Evolutionary conservation across 2,797 vertebrate genomes (phyloP).

Genomic region (Ctenopoma kingsleyae): DNA sequence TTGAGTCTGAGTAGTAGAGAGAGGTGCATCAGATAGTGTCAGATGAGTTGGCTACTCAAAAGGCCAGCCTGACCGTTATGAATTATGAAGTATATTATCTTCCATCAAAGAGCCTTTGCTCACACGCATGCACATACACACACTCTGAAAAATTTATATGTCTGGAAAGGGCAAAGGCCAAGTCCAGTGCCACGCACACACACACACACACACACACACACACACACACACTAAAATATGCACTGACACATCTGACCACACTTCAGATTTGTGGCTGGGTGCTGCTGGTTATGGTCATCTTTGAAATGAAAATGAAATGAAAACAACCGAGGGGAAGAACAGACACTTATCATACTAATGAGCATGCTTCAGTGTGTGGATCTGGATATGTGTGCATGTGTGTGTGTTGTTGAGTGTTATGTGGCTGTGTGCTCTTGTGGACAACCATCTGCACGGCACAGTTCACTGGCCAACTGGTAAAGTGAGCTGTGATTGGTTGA

Average conservation of each 20-base stretch:
- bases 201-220: conserved; percentile 17
- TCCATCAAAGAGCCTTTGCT: conserved; percentile 61
- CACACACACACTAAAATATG: conserved; percentile 23
- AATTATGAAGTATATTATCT: conserved; percentile 53
- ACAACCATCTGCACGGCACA: conserved; percentile 26
- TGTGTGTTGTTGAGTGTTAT: conserved; percentile 6
- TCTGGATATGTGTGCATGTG: conserved; percentile 20
- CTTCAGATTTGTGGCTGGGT: conserved; percentile 53
- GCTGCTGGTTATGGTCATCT: conserved; percentile 50
- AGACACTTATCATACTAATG: conserved; percentile 74
- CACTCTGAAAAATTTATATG: conserved; percentile 31
- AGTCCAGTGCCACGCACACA: conserved; percentile 26
- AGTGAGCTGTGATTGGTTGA: conserved; percentile 43
- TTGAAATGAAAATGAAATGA: conserved; percentile 77
- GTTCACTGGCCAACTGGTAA: conserved; percentile 27
- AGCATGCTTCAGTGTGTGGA: conserved; percentile 37
- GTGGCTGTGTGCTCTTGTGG: conserved; percentile 29
- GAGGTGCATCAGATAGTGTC: conserved; percentile 42
- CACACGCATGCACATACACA: conserved; percentile 10
- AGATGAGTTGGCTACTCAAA: conserved; percentile 50
- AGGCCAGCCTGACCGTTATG: conserved; percentile 55
- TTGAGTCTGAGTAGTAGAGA: conserved; percentile 27
- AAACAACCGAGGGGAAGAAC: conserved; percentile 59
- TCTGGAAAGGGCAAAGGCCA: conserved; percentile 61
- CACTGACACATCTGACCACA: conserved; percentile 55